Percentiles rank a stretch among this genome's conserved stretches.
Conservation (phyloP, 1,140 invertebrate species). For the Eueides isabella region DNA sequence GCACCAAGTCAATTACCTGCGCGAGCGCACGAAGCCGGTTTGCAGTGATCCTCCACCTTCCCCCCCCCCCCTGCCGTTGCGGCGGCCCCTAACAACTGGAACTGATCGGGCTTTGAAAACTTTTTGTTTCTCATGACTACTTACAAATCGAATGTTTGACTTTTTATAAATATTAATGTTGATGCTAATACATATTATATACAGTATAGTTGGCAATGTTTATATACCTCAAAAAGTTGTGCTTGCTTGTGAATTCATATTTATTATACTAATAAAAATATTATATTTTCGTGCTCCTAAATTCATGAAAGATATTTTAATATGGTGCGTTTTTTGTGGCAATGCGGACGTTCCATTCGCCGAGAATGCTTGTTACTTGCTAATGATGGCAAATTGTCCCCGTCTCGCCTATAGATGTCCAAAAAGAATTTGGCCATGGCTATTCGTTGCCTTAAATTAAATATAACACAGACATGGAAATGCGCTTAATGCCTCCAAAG, state of each 20-base stretch:
- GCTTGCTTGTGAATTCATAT: not conserved
- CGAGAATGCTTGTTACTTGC: slow-evolving; percentile 61
- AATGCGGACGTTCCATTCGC: slow-evolving; percentile 43
- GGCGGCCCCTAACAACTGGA: slow-evolving; percentile 45
- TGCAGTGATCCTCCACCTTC: slow-evolving; percentile 48
- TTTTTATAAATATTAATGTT: not conserved
- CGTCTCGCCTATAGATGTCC: slow-evolving; percentile 60
- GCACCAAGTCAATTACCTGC: slow-evolving; percentile 76
- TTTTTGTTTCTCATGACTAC: slow-evolving; percentile 36
- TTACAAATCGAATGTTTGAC: slow-evolving; percentile 39
- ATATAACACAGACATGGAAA: slow-evolving; percentile 59
- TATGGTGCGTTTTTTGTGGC: slow-evolving; percentile 56
- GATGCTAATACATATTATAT: not conserved
- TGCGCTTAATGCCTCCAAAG: slow-evolving; percentile 45
- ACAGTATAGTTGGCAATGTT: no score
- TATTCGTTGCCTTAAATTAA: slow-evolving; percentile 59
- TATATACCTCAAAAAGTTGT: not conserved
- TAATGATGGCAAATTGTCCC: slow-evolving; percentile 70
- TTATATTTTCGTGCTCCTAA: not conserved
- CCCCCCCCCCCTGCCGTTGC: slow-evolving; percentile 15
- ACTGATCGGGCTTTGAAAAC: slow-evolving; percentile 52
- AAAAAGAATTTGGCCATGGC: slow-evolving; percentile 59
- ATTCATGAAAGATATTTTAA: slow-evolving; percentile 52
- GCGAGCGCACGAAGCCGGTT: slow-evolving; percentile 72
- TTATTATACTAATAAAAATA: not conserved